Conservation (phyloP, 2,113 vertebrate genomes). For the Campylorhamphus procurvoides region DNA sequence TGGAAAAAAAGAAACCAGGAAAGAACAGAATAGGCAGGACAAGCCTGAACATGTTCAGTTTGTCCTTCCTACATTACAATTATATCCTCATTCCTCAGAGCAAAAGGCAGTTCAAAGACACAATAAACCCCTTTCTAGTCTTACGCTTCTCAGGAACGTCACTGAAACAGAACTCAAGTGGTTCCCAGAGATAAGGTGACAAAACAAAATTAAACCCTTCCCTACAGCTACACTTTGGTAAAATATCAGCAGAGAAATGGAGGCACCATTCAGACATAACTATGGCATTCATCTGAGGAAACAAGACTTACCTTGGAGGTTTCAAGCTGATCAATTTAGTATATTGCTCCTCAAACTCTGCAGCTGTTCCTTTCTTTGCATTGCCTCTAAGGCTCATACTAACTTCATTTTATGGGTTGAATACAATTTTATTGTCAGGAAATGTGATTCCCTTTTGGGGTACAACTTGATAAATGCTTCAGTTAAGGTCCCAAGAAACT, state of each 20-base stretch:
- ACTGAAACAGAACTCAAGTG: constrained; percentile 32
- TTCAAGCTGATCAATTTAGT: not conserved
- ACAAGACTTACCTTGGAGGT: not conserved
- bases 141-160: not conserved
- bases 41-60: constrained; percentile 58
- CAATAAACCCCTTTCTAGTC: constrained; percentile 52
- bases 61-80: constrained; percentile 13
- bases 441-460: not conserved
- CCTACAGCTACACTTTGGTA: not conserved
- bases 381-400: not conserved
- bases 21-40: not conserved
- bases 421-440: not conserved
- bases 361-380: not conserved
- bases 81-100: constrained; percentile 62
- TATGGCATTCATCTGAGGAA: not conserved
- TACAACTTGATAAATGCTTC: not conserved
- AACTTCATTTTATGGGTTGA: not conserved
- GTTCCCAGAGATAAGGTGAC: constrained; percentile 53
- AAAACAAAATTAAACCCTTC: constrained; percentile 34
- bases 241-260: not conserved
- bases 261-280: not conserved
- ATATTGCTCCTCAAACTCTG: not conserved
- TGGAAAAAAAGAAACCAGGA: not conserved
- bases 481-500: not conserved
- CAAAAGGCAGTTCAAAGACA: constrained; percentile 58